phyloP scores from a whole-genome alignment of 2,888 invertebrate species.

The Megamerina dolium region DNA sequence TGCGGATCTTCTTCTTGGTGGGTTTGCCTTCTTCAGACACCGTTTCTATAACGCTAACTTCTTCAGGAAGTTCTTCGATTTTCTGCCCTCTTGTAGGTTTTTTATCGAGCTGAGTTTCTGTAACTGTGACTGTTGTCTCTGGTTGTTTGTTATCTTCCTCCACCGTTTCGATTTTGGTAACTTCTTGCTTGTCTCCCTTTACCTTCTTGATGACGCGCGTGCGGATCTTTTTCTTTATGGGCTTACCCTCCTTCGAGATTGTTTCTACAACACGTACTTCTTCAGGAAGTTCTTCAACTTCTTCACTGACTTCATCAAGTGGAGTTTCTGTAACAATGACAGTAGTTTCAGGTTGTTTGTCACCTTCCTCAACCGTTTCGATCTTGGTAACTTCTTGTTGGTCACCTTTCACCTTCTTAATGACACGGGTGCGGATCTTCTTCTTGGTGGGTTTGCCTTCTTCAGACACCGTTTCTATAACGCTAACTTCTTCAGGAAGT shows the following conservation, averaged over 20 bases:
- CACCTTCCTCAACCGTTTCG: constrained; percentile 42
- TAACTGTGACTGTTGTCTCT: constrained; percentile 34
- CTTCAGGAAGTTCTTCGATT: constrained; percentile 31
- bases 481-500: constrained; percentile 18
- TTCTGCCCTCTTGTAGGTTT: constrained; percentile 26
- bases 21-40: constrained; percentile 16
- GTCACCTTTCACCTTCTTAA: constrained; percentile 20
- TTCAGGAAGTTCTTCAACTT: constrained; percentile 23
- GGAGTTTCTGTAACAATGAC: constrained; percentile 29
- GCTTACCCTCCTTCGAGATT: constrained; percentile 24
- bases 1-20: constrained; percentile 14
- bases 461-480: constrained; percentile 19
- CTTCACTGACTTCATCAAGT: constrained; percentile 19
- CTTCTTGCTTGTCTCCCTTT: constrained; percentile 43
- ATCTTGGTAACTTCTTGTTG: constrained; percentile 35
- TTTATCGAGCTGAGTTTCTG: constrained; percentile 22
- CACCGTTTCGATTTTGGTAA: constrained; percentile 46
- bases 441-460: constrained; percentile 21
- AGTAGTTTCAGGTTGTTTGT: constrained; percentile 36
- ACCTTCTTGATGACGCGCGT: constrained; percentile 42
- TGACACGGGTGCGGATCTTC: constrained; percentile 23
- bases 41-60: constrained; percentile 12
- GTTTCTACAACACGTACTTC: constrained; percentile 30
- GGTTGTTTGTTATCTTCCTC: constrained; percentile 46
- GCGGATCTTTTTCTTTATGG: constrained; percentile 38